Percentiles rank a stretch among this genome's conserved stretches.
Conservation (phyloP, 2,113 vertebrate genomes). For the Phrynosoma blainvillii region DNA sequence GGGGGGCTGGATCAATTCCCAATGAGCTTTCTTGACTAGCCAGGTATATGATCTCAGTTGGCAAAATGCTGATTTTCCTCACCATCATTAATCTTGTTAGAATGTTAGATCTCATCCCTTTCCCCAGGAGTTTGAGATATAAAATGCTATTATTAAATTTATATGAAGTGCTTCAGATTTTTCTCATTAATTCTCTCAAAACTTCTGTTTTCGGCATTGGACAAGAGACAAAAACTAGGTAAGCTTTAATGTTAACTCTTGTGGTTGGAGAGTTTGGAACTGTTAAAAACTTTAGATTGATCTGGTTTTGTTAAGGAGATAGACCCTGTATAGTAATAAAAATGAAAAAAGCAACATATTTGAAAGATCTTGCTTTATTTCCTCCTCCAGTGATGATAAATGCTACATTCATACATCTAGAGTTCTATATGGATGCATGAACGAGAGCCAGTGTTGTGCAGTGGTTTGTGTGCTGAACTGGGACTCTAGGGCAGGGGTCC, state of each 20-base stretch:
- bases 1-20: slow-evolving; percentile 46
- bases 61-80: not conserved
- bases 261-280: not conserved
- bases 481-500: too few relatives aligned
- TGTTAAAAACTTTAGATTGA: not conserved
- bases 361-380: not conserved
- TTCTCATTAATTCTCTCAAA: slow-evolving; percentile 16
- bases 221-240: not conserved
- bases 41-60: slow-evolving; percentile 36
- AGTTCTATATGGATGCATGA: too few relatives aligned
- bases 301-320: not conserved
- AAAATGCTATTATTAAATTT: slow-evolving; percentile 18
- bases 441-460: too few relatives aligned
- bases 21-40: slow-evolving; percentile 24
- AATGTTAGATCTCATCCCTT: not conserved
- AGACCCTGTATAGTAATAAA: not conserved
- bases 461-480: too few relatives aligned
- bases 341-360: not conserved
- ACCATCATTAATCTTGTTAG: slow-evolving; percentile 17
- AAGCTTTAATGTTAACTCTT: slow-evolving; percentile 21
- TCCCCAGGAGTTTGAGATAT: slow-evolving; percentile 4
- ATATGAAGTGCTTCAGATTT: not conserved
- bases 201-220: not conserved
- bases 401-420: too few relatives aligned
- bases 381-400: not conserved